Conservation (phyloP, 2,888 invertebrate species). For the Luffia ferchaultella region DNA sequence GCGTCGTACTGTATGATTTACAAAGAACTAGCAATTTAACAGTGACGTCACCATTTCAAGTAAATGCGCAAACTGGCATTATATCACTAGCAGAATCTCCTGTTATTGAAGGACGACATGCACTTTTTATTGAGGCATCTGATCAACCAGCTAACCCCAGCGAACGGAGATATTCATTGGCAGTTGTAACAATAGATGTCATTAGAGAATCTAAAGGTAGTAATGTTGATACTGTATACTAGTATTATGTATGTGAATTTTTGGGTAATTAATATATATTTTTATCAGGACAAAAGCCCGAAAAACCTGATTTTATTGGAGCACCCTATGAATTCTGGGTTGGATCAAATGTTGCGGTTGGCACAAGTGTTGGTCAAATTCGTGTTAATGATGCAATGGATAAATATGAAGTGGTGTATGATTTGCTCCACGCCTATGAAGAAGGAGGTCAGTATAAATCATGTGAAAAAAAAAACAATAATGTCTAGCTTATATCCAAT, state of each 20-base stretch:
- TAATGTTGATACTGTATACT: neutral
- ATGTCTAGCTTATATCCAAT: conserved; percentile 2
- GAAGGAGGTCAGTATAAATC: conserved; percentile 73
- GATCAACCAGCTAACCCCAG: conserved; percentile 87
- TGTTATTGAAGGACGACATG: conserved; percentile 75
- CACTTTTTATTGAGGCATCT: conserved; percentile 83
- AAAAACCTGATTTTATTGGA: conserved; percentile 80
- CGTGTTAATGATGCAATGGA: conserved; percentile 77
- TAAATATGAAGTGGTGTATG: conserved; percentile 74
- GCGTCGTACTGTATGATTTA: conserved; percentile 77
- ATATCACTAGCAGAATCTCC: conserved; percentile 73
- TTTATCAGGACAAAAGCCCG: conserved; percentile 51
- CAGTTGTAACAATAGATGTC: conserved; percentile 86
- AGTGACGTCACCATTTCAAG: conserved; percentile 72
- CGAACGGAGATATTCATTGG: conserved; percentile 81
- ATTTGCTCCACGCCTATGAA: conserved; percentile 83
- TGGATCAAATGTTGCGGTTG: conserved; percentile 83
- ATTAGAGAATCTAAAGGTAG: conserved; percentile 61
- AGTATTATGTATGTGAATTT: neutral
- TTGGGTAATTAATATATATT: neutral
- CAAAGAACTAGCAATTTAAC: conserved; percentile 74
- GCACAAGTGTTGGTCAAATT: conserved; percentile 87
- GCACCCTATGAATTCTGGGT: conserved; percentile 93
- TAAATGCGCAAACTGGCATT: conserved; percentile 75
- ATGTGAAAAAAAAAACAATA: neutral